Percentiles rank a stretch among this genome's conserved stretches.
phyloP scores from a whole-genome alignment of 1,140 invertebrate species.

The Drosophila dunni region DNA sequence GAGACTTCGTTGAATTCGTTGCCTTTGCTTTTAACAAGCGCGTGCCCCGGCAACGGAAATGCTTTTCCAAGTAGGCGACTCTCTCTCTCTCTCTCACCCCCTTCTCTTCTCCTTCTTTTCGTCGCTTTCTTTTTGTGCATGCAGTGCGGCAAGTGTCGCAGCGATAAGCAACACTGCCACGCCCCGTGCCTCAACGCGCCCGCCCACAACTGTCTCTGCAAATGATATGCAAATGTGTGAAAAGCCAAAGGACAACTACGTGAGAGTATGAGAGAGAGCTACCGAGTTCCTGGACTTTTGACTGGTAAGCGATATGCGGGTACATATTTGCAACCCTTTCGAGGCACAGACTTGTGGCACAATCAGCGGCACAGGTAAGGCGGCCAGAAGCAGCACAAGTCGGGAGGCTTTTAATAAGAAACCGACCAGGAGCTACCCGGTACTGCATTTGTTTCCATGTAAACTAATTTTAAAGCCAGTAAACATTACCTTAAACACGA shows the following conservation, averaged over 20 bases:
- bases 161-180: conserved; percentile 67
- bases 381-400: neutral
- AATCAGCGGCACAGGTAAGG: conserved; percentile 13
- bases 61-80: conserved; percentile 53
- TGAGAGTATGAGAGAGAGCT: conserved; percentile 32
- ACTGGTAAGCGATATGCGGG: conserved; percentile 48
- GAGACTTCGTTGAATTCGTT: conserved; percentile 29
- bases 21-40: conserved; percentile 61
- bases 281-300: conserved; percentile 32
- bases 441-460: too few species aligned
- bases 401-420: too few species aligned
- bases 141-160: conserved; percentile 67
- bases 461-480: too few species aligned
- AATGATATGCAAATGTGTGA: conserved; percentile 82
- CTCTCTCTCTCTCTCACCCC: neutral
- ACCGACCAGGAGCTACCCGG: too few species aligned
- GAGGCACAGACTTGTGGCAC: neutral
- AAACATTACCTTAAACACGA: too few species aligned
- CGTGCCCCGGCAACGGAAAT: conserved; percentile 77
- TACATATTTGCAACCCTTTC: conserved; percentile 42
- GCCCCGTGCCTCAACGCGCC: conserved; percentile 10
- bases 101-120: too few species aligned
- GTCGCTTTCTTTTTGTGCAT: neutral
- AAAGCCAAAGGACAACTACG: conserved; percentile 56
- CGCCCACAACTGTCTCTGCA: conserved; percentile 33